Evolutionary conservation across 2,113 vertebrate species (phyloP), one percentile per base, ranked within the genome.

Genomic region (Gymnocephalus cernua): DNA sequence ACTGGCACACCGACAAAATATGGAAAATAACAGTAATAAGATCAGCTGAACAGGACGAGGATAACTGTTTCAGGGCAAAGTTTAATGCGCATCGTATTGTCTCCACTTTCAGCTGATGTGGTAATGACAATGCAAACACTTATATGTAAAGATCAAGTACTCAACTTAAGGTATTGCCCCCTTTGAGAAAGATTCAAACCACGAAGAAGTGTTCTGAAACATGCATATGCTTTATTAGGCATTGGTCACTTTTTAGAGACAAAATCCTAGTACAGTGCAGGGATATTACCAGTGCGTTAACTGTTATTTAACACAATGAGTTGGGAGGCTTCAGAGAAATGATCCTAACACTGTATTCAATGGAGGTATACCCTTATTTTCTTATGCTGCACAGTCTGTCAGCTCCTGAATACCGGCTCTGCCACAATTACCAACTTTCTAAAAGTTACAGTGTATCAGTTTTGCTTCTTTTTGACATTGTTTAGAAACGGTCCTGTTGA

Each of bases 401-500:
- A 27, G 64, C 10, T 53, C 32, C 7, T 56, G 53, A 58, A 76
- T 19, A 70, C 35, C 8, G 13, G 21, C 50, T 54, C 6, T 38
- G 51, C 66, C 51, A 61, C 41, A 78, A 58, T 65, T 9, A 56
- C 47, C 15, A 27, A 25, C 44, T 74, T 69, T 61, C 56, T 25
- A 29, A 27, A 57, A 45, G 18, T 50, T 25, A 35, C 16, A 11
- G 6, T n/a, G 4, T 6, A 44, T 68, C 19, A 4, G 13, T 54
- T 48, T 48, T 15, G 2, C 27, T 44, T 23, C 21, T 41, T 15
- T 27, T 27, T 12, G 21, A 21, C 27, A 53, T 4, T 11, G 27
- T 66, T 80, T 48, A 15, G n/a, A 64, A 64, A 64, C 13, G 16
- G 44, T 58, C 29, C 41, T 25, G 38, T 32, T 53, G 18, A 25